Conservation (phyloP, 2,888 invertebrate species). For the Achlya flavicornis region DNA sequence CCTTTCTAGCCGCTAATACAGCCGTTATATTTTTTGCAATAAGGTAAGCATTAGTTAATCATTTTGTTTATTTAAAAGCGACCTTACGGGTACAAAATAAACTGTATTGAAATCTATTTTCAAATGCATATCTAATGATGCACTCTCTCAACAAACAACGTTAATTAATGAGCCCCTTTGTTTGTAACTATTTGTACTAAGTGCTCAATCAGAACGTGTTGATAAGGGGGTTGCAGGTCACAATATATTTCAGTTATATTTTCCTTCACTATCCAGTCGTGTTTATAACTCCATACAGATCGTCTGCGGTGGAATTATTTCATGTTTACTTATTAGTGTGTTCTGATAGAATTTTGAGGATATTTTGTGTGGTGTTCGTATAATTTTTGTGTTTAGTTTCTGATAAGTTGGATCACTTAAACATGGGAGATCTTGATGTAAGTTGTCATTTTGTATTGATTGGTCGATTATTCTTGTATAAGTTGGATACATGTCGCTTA, state of each 20-base stretch:
- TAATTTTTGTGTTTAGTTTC: background rate
- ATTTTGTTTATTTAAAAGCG: background rate
- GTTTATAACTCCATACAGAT: conserved; percentile 18
- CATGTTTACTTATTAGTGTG: background rate
- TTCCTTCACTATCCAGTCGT: background rate
- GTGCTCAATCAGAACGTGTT: conserved; percentile 13
- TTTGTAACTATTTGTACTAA: conserved; percentile 7
- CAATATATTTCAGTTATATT: conserved; percentile 12
- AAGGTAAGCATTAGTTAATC: background rate
- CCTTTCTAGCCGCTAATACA: background rate
- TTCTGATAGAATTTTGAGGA: conserved; percentile 7
- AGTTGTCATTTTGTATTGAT: conserved; percentile 31
- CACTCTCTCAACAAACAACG: background rate
- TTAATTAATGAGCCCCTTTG: conserved; percentile 4
- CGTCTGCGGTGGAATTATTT: conserved; percentile 17
- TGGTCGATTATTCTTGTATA: too few relatives aligned
- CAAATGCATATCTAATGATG: background rate
- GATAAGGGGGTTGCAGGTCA: conserved; percentile 35
- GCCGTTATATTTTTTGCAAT: too few relatives aligned
- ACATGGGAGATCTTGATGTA: conserved; percentile 59
- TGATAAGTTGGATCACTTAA: conserved; percentile 8
- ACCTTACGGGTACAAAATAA: background rate
- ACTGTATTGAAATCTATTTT: background rate
- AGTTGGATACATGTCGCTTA: too few relatives aligned
- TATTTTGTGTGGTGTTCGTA: conserved; percentile 15